Percentiles rank a stretch among this genome's conserved stretches.
Evolutionary conservation across 2,797 vertebrate genomes (phyloP).

Genomic region (Decapterus maruadsi): DNA sequence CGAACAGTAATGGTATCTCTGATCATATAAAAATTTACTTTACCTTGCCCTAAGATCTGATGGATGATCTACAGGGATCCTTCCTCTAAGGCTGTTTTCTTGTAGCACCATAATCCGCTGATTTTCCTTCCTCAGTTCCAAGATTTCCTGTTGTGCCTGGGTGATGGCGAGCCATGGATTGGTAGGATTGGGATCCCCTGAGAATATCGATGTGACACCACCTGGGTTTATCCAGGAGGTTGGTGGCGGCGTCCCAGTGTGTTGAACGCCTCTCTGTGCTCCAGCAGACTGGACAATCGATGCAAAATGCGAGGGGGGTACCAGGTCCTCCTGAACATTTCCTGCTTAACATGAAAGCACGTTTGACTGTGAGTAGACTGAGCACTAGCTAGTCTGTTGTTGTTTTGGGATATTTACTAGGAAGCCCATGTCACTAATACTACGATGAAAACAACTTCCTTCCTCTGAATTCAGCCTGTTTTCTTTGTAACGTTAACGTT

Average conservation of each 20-base stretch:
- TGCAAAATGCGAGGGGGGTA: conserved; percentile 84
- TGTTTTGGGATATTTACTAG: background rate
- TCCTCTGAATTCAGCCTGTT: background rate
- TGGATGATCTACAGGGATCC: conserved; percentile 23
- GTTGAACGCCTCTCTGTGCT: conserved; percentile 33
- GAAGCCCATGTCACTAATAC: background rate
- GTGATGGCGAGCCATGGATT: conserved; percentile 71
- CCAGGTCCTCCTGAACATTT: conserved; percentile 65
- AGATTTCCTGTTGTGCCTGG: conserved; percentile 76
- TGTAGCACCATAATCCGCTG: conserved; percentile 69
- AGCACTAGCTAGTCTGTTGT: background rate
- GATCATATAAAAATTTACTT: background rate
- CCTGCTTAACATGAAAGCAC: conserved; percentile 57
- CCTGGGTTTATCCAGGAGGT: conserved; percentile 48
- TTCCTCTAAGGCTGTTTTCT: conserved; percentile 43
- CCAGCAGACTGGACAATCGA: conserved; percentile 44
- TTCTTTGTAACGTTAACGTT: too few species aligned
- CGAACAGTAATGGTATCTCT: background rate
- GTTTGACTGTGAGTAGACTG: background rate
- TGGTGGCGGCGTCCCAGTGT: conserved; percentile 21
- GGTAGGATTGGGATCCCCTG: conserved; percentile 33
- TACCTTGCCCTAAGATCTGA: conserved; percentile 66
- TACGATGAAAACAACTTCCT: background rate
- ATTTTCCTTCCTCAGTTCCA: conserved; percentile 78
- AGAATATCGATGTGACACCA: conserved; percentile 24